These are phyloP conservation scores for Podarcis muralis DNA, from an alignment of 2,113 vertebrate genomes.

Conservation along the genomic window DNA sequence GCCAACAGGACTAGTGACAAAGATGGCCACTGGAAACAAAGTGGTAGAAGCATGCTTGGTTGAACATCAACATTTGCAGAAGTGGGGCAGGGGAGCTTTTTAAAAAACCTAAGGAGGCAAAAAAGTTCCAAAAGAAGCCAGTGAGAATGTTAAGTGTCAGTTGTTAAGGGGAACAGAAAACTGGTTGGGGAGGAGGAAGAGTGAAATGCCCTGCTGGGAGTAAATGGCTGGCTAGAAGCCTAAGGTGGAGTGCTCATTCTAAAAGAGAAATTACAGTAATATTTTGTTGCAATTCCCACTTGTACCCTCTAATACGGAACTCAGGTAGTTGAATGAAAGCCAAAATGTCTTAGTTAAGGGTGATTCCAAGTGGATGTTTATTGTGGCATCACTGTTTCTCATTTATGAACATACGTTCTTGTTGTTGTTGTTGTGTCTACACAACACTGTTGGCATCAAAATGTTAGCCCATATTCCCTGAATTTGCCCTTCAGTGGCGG, in stretches of 20 bases:
- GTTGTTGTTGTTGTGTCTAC: no score
- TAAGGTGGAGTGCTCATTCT: not conserved
- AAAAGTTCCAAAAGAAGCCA: not conserved
- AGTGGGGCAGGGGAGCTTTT: not conserved
- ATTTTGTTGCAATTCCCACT: not conserved
- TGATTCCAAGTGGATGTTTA: not conserved
- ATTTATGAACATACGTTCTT: no score
- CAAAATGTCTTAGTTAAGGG: not conserved
- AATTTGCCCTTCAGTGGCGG: no score
- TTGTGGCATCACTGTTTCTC: no score
- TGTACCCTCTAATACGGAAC: not conserved
- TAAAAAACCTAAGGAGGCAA: not conserved
- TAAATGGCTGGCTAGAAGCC: not conserved
- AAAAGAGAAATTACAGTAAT: not conserved
- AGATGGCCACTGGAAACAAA: not conserved
- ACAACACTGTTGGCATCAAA: not conserved
- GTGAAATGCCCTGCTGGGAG: not conserved
- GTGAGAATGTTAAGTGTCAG: not conserved
- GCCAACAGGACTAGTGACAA: not conserved
- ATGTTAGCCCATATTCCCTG: no score
- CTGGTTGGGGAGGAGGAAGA: not conserved
- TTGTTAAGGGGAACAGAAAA: not conserved
- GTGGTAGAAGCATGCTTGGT: not conserved
- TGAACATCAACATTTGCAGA: not conserved
- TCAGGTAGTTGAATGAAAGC: not conserved